Evolutionary conservation across 2,113 vertebrate genomes (phyloP).

Genomic region (Crotophaga sulcirostris): DNA sequence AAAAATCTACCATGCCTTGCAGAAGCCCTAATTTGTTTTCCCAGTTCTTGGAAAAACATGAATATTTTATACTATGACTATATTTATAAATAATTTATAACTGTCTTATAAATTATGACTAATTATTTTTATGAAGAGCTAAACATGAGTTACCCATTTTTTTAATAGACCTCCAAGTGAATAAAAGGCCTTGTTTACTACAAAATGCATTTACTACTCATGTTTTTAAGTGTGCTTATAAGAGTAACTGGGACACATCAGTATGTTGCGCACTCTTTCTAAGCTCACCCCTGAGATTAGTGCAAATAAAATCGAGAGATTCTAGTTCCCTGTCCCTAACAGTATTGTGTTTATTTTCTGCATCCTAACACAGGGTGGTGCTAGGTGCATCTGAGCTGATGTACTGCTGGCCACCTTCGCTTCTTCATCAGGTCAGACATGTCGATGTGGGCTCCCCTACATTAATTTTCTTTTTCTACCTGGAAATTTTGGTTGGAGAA

Average conservation of each 20-base stretch:
- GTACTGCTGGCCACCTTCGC: not conserved
- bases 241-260: not conserved
- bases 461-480: not conserved
- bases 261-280: not conserved
- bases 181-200: not conserved
- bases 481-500: not conserved
- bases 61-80: constrained; percentile 12
- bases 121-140: constrained; percentile 10
- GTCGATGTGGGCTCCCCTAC: not conserved
- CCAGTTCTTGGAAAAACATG: constrained; percentile 24
- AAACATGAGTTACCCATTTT: not conserved
- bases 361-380: too few relatives aligned
- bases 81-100: constrained; percentile 33
- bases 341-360: not conserved
- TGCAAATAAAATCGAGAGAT: not conserved
- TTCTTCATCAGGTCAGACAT: not conserved
- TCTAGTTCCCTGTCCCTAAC: not conserved
- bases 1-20: not conserved
- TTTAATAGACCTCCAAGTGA: not conserved
- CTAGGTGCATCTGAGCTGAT: not conserved
- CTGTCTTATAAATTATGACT: constrained; percentile 35
- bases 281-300: not conserved
- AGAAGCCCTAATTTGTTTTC: not conserved
- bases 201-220: not conserved
- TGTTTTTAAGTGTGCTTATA: not conserved